Percentiles rank a stretch among this genome's conserved stretches.
phyloP scores from a whole-genome alignment of 2,888 invertebrate species.

The Eupithecia insigniata region DNA sequence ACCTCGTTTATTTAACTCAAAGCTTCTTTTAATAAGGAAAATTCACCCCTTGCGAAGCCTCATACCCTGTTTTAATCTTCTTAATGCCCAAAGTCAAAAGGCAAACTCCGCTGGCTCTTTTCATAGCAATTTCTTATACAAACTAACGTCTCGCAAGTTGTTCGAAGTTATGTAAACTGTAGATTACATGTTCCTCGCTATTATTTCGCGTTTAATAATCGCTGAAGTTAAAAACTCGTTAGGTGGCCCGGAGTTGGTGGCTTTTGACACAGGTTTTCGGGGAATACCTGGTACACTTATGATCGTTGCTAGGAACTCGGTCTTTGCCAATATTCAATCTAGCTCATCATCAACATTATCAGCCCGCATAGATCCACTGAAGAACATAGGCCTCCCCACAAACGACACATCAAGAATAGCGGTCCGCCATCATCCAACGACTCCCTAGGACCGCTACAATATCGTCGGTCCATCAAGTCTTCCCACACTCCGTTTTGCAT shows the following conservation, averaged over 20 bases:
- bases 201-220: constrained; percentile 60
- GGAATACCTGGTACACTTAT: constrained; percentile 18
- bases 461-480: no score
- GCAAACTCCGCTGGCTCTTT: constrained; percentile 29
- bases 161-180: constrained; percentile 40
- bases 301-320: not conserved
- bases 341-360: no score
- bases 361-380: no score
- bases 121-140: constrained; percentile 42
- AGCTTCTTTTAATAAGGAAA: constrained; percentile 35
- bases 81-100: constrained; percentile 36
- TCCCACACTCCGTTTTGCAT: no score
- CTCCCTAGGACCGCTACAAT: no score
- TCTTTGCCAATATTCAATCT: not conserved
- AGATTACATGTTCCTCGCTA: constrained; percentile 44
- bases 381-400: no score
- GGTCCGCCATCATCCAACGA: no score
- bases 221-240: constrained; percentile 69
- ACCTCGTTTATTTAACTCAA: constrained; percentile 25
- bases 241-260: constrained; percentile 42
- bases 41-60: constrained; percentile 24
- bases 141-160: constrained; percentile 40
- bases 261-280: constrained; percentile 22
- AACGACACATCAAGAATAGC: no score
- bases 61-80: constrained; percentile 36